Conservation (phyloP, 30 jellyfish, hydroid and myxozoan genomes). For the Aurelia sp. region DNA sequence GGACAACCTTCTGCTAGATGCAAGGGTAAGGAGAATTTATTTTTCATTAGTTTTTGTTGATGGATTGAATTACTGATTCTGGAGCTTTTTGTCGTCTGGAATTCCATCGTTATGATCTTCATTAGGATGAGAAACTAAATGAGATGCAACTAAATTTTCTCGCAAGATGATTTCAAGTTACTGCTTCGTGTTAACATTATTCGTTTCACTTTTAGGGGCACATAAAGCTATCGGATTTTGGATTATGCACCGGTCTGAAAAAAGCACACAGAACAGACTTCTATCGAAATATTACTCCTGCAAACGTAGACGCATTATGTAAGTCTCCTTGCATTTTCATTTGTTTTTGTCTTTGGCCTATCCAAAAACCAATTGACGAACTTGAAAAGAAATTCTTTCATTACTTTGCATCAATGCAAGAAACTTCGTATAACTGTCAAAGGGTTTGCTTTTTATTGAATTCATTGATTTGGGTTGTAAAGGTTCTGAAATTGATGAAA, state of each 20-base stretch:
- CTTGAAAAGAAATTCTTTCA: no score
- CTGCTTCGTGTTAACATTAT: not conserved
- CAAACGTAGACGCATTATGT: conserved; percentile 90
- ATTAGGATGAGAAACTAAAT: no score
- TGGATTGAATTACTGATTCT: no score
- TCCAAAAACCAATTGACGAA: no score
- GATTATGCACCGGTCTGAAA: conserved; percentile 94
- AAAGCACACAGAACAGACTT: conserved; percentile 97
- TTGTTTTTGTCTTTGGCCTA: not conserved
- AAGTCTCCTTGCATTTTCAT: conserved; percentile 15
- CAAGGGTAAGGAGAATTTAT: conserved; percentile 61
- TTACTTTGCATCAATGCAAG: no score
- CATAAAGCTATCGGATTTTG: conserved; percentile 96
- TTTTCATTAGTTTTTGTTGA: not conserved
- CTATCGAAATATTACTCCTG: conserved; percentile 95
- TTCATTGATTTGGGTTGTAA: no score
- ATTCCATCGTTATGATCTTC: no score
- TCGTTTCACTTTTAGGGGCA: conserved; percentile 83
- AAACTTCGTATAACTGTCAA: no score
- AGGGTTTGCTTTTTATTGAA: no score
- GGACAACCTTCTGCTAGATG: conserved; percentile 93
- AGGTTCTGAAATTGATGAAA: no score
- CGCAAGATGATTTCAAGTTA: not conserved
- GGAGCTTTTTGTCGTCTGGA: no score
- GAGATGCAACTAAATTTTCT: no score